phyloP scores from a whole-genome alignment of 2,888 invertebrate species.

The Chesias legatella region DNA sequence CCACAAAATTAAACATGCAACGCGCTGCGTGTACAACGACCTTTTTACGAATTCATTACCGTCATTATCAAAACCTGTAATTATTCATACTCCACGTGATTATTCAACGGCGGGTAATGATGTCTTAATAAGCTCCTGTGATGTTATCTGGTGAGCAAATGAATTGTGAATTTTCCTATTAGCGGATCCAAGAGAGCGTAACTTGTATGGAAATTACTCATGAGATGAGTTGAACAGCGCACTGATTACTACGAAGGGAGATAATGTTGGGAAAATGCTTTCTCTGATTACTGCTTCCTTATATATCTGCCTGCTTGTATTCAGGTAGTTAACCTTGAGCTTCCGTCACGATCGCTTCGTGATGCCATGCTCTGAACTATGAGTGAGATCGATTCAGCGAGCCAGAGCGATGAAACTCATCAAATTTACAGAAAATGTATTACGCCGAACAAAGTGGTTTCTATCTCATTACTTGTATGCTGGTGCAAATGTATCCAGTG shows the following conservation, averaged over 20 bases:
- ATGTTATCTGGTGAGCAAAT: slow-evolving; percentile 55
- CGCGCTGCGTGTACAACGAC: slow-evolving; percentile 30
- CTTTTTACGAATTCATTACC: slow-evolving; percentile 35
- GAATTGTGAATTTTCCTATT: slow-evolving; percentile 60
- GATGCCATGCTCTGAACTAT: too few relatives aligned
- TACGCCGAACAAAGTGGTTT: too few relatives aligned
- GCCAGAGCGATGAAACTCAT: too few relatives aligned
- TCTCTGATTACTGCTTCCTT: not conserved
- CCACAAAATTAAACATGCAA: slow-evolving; percentile 33
- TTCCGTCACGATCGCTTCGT: too few relatives aligned
- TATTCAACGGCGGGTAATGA: slow-evolving; percentile 52
- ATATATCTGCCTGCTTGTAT: too few relatives aligned
- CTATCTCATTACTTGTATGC: too few relatives aligned
- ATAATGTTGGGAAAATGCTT: slow-evolving; percentile 14
- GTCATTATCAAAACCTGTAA: slow-evolving; percentile 42
- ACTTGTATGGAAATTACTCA: slow-evolving; percentile 31
- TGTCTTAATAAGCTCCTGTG: slow-evolving; percentile 51
- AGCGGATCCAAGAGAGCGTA: slow-evolving; percentile 56
- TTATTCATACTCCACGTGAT: slow-evolving; percentile 48
- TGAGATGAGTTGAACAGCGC: slow-evolving; percentile 18
- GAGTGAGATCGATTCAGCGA: too few relatives aligned
- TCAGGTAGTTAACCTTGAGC: too few relatives aligned
- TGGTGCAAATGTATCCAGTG: too few relatives aligned
- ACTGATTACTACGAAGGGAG: slow-evolving; percentile 13
- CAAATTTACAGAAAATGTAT: too few relatives aligned